Conservation (phyloP, 1,140 invertebrate species). For the Platorchestia sp. region DNA sequence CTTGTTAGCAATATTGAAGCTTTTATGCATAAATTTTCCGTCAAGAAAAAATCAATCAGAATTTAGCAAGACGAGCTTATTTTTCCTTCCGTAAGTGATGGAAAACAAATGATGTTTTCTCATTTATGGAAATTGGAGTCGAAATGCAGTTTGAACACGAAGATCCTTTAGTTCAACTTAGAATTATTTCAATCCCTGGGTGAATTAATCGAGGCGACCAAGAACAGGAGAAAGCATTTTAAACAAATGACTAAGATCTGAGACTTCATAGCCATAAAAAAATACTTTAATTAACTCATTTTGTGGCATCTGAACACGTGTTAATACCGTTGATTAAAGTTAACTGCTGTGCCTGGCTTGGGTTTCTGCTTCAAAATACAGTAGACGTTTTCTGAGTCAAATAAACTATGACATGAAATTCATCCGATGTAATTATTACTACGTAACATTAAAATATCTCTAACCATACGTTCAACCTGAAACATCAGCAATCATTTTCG, state of each 20-base stretch:
- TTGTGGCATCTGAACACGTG: neutral
- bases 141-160: neutral
- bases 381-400: neutral
- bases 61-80: neutral
- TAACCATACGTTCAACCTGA: neutral
- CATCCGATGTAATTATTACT: neutral
- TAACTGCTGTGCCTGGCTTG: neutral
- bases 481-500: neutral
- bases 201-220: neutral
- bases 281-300: neutral
- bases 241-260: neutral
- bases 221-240: neutral
- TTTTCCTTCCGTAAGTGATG: neutral
- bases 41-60: conserved; percentile 11
- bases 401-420: neutral
- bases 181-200: neutral
- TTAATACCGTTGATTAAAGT: neutral
- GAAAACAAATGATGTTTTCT: conserved; percentile 10
- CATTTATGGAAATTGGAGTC: neutral
- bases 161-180: neutral
- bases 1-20: conserved; percentile 36
- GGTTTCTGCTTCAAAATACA: neutral
- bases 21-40: conserved; percentile 29
- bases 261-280: neutral
- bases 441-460: neutral